Percentiles rank a stretch among this genome's conserved stretches.
These are phyloP conservation scores for Zootoca vivipara DNA, from an alignment of 2,113 vertebrate species.

Conservation along the genomic window DNA sequence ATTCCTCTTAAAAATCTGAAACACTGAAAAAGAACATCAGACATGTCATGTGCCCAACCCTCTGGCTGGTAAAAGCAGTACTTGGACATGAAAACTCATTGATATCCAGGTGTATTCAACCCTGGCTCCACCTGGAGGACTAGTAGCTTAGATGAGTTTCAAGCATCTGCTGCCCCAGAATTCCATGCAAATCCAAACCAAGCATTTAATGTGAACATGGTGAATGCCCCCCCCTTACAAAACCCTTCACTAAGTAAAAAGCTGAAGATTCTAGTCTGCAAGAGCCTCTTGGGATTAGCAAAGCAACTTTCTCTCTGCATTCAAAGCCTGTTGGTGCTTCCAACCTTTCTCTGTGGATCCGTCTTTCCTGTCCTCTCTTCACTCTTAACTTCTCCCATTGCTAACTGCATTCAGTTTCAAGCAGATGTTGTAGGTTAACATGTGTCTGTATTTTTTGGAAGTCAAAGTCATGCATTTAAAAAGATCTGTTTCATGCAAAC, in stretches of 20 bases:
- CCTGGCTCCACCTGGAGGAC: neutral
- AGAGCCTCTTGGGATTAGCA: conserved; percentile 25
- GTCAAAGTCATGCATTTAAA: conserved; percentile 54
- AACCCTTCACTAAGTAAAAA: neutral
- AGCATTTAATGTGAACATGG: neutral
- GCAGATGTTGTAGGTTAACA: conserved; percentile 45
- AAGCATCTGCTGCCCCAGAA: neutral
- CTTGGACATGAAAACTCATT: neutral
- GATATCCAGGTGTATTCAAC: neutral
- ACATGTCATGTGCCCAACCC: neutral
- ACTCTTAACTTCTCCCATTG: conserved; percentile 22
- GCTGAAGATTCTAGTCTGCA: conserved; percentile 1
- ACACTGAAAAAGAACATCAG: too few species aligned
- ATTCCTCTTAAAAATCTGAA: too few species aligned
- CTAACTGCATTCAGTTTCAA: conserved; percentile 30
- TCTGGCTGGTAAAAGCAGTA: neutral
- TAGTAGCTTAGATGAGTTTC: neutral
- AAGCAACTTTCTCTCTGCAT: conserved; percentile 11
- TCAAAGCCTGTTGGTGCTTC: conserved; percentile 27
- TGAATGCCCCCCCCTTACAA: neutral
- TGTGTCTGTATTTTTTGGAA: conserved; percentile 56
- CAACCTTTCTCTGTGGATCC: neutral
- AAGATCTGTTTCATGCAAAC: conserved; percentile 38
- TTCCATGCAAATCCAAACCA: too few species aligned
- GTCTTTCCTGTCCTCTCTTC: neutral